Evolutionary conservation across 2,888 invertebrate genomes (phyloP).

Genomic region (Pediacus dermestoides): DNA sequence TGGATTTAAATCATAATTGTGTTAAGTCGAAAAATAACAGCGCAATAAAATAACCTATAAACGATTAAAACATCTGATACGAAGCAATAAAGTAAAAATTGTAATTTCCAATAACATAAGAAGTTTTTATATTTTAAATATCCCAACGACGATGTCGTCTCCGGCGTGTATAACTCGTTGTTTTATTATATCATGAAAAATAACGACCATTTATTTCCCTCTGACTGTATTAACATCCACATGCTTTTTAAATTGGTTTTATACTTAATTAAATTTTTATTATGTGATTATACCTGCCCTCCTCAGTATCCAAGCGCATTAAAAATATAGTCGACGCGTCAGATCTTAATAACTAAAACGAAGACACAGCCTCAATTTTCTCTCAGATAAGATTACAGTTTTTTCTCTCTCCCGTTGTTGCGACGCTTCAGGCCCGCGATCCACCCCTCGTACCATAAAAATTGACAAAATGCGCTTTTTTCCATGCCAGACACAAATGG

Average conservation of each 20-base stretch:
- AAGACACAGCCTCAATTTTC: constrained; percentile 17
- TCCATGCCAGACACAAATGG: constrained; percentile 11
- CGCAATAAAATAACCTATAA: no score
- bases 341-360: constrained; percentile 22
- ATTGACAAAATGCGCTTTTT: constrained; percentile 17
- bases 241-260: constrained; percentile 29
- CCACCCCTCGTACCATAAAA: constrained; percentile 18
- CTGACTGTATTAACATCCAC: constrained; percentile 27
- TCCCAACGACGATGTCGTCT: no score
- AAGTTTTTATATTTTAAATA: no score
- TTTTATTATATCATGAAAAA: constrained; percentile 26
- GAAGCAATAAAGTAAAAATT: constrained; percentile 25
- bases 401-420: no score
- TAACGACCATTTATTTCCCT: constrained; percentile 23
- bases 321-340: constrained; percentile 17
- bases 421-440: no score
- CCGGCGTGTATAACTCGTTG: constrained; percentile 22
- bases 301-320: constrained; percentile 22
- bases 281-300: constrained; percentile 27
- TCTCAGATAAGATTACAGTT: constrained; percentile 20
- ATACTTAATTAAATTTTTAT: constrained; percentile 31
- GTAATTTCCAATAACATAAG: constrained; percentile 28
- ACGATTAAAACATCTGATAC: no score
- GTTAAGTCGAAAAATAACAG: no score
- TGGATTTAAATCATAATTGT: no score